Conservation (phyloP, 1,140 invertebrate species). For the Phenacoccus solenopsis region DNA sequence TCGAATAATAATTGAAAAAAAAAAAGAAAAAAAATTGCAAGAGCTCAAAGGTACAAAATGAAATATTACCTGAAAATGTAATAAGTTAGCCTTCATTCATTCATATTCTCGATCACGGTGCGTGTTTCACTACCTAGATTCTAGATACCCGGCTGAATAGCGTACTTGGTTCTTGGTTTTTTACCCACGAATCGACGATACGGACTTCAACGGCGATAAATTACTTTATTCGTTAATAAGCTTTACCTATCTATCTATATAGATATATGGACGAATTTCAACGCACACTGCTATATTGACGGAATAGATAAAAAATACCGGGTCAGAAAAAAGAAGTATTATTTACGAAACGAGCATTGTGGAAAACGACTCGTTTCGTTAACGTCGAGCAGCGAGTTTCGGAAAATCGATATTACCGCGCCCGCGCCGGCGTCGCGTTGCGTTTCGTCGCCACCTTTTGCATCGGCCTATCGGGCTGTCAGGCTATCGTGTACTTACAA, state of each 20-base stretch:
- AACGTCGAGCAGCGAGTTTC: not conserved
- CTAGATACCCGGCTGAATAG: too few species aligned
- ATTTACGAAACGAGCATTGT: not conserved
- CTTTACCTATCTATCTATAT: too few species aligned
- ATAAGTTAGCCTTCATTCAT: slow-evolving; percentile 12
- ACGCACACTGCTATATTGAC: not conserved
- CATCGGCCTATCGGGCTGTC: too few species aligned
- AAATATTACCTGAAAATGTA: not conserved
- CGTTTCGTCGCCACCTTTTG: too few species aligned
- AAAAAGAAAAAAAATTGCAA: not conserved
- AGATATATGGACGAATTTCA: not conserved
- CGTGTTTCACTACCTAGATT: not conserved
- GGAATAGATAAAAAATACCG: not conserved
- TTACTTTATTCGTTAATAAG: too few species aligned
- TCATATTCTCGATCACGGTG: slow-evolving; percentile 1
- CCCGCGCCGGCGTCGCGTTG: too few species aligned
- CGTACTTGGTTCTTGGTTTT: too few species aligned
- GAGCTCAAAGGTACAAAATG: too few species aligned
- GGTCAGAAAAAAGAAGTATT: too few species aligned
- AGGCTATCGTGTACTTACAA: too few species aligned
- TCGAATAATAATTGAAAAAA: not conserved
- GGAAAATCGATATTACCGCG: not conserved
- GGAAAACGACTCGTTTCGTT: not conserved
- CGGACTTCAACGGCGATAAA: too few species aligned
- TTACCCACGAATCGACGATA: not conserved